A percentile compares a stretch with the other conserved stretches of the same genome.
Conservation (phyloP, 2,888 invertebrate genomes). For the Philhelius pedissequus region DNA sequence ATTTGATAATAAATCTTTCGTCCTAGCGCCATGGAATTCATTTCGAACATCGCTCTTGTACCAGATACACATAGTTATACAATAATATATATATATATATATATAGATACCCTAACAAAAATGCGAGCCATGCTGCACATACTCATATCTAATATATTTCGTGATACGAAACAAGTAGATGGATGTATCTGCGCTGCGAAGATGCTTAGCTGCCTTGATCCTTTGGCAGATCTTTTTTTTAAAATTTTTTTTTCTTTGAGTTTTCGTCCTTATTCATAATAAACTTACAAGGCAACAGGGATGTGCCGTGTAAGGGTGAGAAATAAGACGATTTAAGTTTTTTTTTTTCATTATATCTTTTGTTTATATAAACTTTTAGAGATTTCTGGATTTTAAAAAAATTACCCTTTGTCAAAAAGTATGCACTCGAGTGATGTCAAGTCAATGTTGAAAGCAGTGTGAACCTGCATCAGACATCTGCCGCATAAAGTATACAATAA, state of each 20-base stretch:
- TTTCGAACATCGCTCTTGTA: slow-evolving; percentile 72
- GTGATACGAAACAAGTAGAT: slow-evolving; percentile 62
- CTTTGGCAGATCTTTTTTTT: slow-evolving; percentile 55
- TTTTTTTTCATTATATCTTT: too few relatives aligned
- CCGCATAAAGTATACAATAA: too few relatives aligned
- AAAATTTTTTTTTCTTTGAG: not conserved
- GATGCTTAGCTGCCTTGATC: slow-evolving; percentile 68
- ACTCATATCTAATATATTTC: slow-evolving; percentile 54
- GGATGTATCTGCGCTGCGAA: slow-evolving; percentile 65
- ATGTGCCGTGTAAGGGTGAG: not conserved
- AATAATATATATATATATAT: too few relatives aligned
- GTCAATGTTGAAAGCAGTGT: too few relatives aligned
- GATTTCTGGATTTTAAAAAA: too few relatives aligned
- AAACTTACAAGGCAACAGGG: slow-evolving; percentile 2
- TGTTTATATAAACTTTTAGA: too few relatives aligned
- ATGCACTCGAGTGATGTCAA: too few relatives aligned
- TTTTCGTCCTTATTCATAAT: slow-evolving; percentile 35
- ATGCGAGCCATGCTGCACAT: slow-evolving; percentile 35
- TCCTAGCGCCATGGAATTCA: slow-evolving; percentile 79
- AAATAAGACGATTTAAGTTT: not conserved
- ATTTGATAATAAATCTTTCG: slow-evolving; percentile 80
- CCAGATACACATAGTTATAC: too few relatives aligned
- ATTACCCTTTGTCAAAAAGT: too few relatives aligned
- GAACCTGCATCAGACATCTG: too few relatives aligned
- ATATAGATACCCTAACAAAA: slow-evolving; percentile 43